Base-by-base conservation (phyloP, 2,113 vertebrate genomes). In the Silurus meridionalis region DNA sequence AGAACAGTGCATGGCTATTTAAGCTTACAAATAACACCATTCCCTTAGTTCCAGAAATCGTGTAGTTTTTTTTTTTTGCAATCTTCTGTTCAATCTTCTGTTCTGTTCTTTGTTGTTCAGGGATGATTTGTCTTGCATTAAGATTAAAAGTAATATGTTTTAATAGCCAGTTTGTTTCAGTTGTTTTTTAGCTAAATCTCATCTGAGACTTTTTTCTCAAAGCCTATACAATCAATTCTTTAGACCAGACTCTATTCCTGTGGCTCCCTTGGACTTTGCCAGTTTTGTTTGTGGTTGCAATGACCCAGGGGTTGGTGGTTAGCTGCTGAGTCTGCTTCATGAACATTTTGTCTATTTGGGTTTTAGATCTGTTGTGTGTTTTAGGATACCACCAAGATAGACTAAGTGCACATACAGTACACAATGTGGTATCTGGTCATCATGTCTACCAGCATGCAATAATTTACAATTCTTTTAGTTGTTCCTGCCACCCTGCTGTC, bases 381-480 rank as follows among this genome's bases (percentile, higher is more conserved):
- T 72, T 4, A 75, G 3, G 19, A n/a, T 50, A 52, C 71, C 19
- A 23, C 48, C 17, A 74, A 21, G 48, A 52, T 13, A 52, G 72
- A 50, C 17, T 17, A 8, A 69, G 11, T 37, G 14, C 46, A 74
- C 7, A 50, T 8, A 75, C 10, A 72, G 69, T 61, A 37, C 37
- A 37, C 37, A 75, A 25, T 53, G 82, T 83, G 82, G 25, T 52
- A 57, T 57, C 53, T 58, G 66, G 37, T 69, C 66, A 75, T 75
- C 55, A 72, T 48, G 28, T 72, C 55, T 74, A 37, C 25, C 53
- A 48, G 19, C 48, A 3, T 37, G 61, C 4, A 15, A 58, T 61
- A 13, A 58, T 84, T 84, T 75, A 61, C 46, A 61, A 61, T 63
- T 37, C 37, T 74, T 60, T 84, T 25, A 61, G 53, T 72, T 15